Evolutionary conservation across 2,797 vertebrate species (phyloP).

Genomic region (Podargus strigoides): DNA sequence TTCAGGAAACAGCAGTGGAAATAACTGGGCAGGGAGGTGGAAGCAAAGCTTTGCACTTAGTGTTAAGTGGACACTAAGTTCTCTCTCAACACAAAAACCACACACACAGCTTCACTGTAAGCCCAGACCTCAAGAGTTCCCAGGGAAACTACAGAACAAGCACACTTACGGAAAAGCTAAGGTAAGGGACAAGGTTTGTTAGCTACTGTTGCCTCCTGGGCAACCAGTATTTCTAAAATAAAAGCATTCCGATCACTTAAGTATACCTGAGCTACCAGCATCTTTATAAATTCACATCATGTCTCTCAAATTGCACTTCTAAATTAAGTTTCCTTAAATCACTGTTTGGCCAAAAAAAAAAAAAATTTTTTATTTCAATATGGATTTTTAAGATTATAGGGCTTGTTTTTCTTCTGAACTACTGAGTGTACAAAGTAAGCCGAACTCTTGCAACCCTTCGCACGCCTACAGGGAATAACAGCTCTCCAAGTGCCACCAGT

Average conservation of each 20-base stretch:
- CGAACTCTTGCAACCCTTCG: neutral
- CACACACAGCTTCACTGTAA: neutral
- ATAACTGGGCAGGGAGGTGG: neutral
- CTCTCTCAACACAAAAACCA: neutral
- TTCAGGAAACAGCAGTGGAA: neutral
- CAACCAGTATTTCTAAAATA: neutral
- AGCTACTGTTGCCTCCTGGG: neutral
- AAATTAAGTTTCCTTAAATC: neutral
- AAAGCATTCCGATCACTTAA: neutral
- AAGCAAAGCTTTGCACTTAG: neutral
- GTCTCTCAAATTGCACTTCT: neutral
- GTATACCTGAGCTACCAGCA: neutral
- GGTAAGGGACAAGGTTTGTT: neutral
- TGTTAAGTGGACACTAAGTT: neutral
- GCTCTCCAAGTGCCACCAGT: fast-evolving
- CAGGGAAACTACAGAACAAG: neutral
- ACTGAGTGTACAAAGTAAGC: no score
- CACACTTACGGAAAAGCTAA: neutral
- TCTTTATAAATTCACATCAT: neutral
- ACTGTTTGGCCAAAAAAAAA: neutral
- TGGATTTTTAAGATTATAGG: neutral
- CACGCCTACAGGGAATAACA: neutral
- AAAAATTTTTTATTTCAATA: neutral
- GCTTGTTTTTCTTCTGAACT: neutral
- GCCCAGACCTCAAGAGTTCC: neutral